These are phyloP conservation scores for Pagetopsis macropterus DNA, from an alignment of 2,797 vertebrate genomes.

Conservation along the genomic window DNA sequence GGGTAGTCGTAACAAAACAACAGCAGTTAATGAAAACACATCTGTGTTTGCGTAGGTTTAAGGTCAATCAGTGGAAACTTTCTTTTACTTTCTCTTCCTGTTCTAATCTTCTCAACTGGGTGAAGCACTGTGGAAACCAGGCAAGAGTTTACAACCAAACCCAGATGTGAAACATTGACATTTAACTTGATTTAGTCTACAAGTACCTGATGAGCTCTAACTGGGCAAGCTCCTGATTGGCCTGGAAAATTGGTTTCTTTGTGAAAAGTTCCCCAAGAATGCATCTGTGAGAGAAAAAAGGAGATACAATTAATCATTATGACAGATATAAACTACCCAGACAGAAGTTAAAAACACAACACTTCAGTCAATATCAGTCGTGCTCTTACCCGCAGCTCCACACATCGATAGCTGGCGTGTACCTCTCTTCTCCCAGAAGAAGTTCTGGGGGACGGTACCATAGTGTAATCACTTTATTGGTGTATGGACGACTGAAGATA, in stretches of 20 bases:
- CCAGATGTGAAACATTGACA: not conserved
- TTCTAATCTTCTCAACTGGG: not conserved
- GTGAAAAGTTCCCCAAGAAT: conserved; percentile 98
- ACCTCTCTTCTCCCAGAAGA: conserved; percentile 95
- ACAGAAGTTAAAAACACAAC: not conserved
- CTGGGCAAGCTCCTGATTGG: conserved; percentile 97
- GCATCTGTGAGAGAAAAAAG: conserved; percentile 82
- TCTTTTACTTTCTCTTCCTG: conserved; percentile 10
- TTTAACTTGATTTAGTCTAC: not conserved
- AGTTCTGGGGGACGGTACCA: conserved; percentile 99
- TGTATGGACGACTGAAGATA: conserved; percentile 93
- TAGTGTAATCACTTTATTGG: conserved; percentile 98
- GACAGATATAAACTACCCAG: not conserved
- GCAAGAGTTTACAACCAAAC: not conserved
- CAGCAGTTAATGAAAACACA: not conserved
- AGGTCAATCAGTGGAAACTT: not conserved
- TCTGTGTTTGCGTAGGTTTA: not conserved
- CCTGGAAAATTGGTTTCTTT: conserved; percentile 99
- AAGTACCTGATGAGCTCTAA: conserved; percentile 96
- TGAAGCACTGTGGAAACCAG: not conserved
- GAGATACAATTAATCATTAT: not conserved
- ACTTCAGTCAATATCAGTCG: accelerated
- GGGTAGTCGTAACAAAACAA: conserved; percentile 4
- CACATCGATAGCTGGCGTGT: conserved; percentile 97
- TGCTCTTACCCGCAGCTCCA: conserved; percentile 97